Evolutionary conservation across 2,888 invertebrate species (phyloP).

Genomic region (Sinotaia quadrata): DNA sequence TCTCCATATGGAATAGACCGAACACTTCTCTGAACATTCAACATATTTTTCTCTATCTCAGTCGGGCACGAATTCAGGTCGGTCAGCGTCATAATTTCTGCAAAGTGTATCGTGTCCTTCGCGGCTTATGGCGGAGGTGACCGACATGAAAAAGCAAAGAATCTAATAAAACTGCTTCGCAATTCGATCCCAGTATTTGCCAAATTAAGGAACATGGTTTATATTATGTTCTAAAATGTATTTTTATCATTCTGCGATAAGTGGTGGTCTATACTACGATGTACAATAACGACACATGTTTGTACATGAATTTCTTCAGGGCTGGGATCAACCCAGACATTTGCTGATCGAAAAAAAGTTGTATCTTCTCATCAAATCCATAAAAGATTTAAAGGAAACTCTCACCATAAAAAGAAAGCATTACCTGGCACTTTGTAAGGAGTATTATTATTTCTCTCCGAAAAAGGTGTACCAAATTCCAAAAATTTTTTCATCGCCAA

Average conservation of each 20-base stretch:
- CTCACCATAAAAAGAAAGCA: too few species aligned
- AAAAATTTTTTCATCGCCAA: slow-evolving; percentile 47
- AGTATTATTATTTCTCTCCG: neutral
- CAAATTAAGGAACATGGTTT: neutral
- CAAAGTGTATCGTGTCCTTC: slow-evolving; percentile 23
- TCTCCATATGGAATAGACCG: slow-evolving; percentile 22
- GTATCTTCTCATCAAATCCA: too few species aligned
- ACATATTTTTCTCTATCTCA: slow-evolving; percentile 20
- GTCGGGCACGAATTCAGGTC: slow-evolving; percentile 27
- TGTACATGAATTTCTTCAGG: slow-evolving; percentile 28
- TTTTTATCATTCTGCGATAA: neutral
- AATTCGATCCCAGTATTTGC: too few species aligned
- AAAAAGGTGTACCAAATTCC: slow-evolving; percentile 41
- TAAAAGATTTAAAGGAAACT: too few species aligned
- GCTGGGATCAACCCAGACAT: slow-evolving; percentile 3
- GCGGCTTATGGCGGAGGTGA: slow-evolving; percentile 32
- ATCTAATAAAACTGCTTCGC: too few species aligned
- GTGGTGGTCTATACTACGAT: too few species aligned
- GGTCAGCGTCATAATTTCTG: slow-evolving; percentile 30
- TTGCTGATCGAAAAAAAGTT: neutral
- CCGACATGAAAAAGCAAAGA: slow-evolving; percentile 21
- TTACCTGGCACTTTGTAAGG: neutral
- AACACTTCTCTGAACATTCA: neutral
- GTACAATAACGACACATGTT: slow-evolving; percentile 24
- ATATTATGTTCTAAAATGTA: neutral